Evolutionary conservation across 2,797 vertebrate species (phyloP).

Genomic region (Pipistrellus kuhlii): DNA sequence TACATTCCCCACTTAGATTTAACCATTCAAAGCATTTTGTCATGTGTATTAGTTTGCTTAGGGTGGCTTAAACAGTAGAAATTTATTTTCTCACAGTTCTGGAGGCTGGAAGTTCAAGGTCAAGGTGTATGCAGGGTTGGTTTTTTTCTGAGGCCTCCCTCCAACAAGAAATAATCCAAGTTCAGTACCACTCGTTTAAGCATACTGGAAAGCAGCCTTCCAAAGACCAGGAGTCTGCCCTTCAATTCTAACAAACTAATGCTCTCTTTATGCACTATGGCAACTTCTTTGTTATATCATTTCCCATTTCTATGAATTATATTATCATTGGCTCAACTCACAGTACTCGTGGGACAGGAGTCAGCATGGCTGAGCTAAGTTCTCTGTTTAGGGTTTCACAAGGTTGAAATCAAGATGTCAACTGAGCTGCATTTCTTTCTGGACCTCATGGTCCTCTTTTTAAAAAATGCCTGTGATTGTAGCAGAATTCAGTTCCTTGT

Average conservation of each 20-base stretch:
- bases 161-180: neutral
- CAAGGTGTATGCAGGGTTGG: too few species aligned
- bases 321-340: conserved; percentile 63
- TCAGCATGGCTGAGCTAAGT: neutral
- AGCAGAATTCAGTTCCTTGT: neutral
- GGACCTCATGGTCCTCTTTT: neutral
- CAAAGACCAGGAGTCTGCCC: neutral
- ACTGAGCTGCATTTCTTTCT: neutral
- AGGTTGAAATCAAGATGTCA: neutral
- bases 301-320: conserved; percentile 16
- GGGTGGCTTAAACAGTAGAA: too few species aligned
- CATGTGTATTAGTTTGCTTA: too few species aligned
- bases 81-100: too few species aligned
- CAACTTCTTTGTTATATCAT: neutral
- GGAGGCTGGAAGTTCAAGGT: too few species aligned
- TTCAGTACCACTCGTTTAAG: neutral
- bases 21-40: too few species aligned
- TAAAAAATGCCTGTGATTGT: neutral
- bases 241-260: neutral
- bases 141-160: too few species aligned
- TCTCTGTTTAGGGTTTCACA: neutral
- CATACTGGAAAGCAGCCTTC: neutral
- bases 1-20: too few species aligned
- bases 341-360: neutral
- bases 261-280: neutral